Evolutionary conservation across 2,888 invertebrate genomes (phyloP), one percentile per base, ranked within the genome.

Genomic region (Nudaria mundana): DNA sequence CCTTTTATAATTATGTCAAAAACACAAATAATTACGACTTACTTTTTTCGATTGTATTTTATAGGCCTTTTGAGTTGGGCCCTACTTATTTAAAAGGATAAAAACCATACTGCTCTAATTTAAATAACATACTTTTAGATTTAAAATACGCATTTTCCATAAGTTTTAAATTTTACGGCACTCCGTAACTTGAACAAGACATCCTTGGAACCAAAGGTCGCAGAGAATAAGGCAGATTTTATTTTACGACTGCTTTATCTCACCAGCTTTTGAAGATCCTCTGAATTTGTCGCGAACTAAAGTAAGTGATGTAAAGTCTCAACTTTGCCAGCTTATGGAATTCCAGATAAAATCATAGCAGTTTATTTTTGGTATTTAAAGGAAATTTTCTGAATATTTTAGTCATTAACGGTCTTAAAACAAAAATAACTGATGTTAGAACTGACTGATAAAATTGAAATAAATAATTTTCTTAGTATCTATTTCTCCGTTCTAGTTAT

Each of bases 201-300:
- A 48, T 44, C 14, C 30, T 46, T 10, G 44, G 40, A 43, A 52
- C 45, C 39, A 41, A 52, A 48, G 42, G 40, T 41, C 59, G 34
- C 23, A 3, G 5, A 31, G 40, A 41, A 48, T 45, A 30, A 31
- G 33, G 18, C 34, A 44, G 44, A 52, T 52, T 56, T 52, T 56
- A 48, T 50, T 59, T 56, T 46, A 46, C 48, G 37, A 50, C 48
- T 44, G 50, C 45, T n/a, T 56, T 59, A 53, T 56, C 53, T 49
- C 31, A 40, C 44, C 42, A 43, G 37, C 37, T 37, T 45, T 48
- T 33, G 41, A 43, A 56, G 46, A 43, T 37, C 52, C 30, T 40
- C 29, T 18, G 31, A 59, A 56, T 59, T 55, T 43, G 28, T 44
- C 52, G 41, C 46, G 37, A 52, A 39, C 44, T 52, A 36, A 45